phyloP scores from a whole-genome alignment of 2,797 vertebrate genomes.

The Pampus argenteus region DNA sequence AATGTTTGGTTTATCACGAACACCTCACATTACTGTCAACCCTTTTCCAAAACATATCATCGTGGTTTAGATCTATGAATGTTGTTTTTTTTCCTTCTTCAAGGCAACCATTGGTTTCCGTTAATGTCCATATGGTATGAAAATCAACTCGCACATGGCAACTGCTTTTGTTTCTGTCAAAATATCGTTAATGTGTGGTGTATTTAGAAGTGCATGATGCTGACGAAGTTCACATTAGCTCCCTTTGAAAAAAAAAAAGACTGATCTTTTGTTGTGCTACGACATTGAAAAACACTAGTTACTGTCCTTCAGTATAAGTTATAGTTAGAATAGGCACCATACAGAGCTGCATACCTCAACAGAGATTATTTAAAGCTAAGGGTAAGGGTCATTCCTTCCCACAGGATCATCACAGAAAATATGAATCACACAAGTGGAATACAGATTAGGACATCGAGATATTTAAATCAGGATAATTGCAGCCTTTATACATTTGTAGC shows the following conservation, averaged over 20 bases:
- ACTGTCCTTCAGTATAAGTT: background rate
- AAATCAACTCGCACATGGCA: slow-evolving; percentile 41
- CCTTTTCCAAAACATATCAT: slow-evolving; percentile 57
- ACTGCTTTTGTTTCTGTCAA: slow-evolving; percentile 24
- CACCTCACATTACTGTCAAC: slow-evolving; percentile 51
- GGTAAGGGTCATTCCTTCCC: slow-evolving; percentile 20
- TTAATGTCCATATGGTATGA: slow-evolving; percentile 52
- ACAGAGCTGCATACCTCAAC: background rate
- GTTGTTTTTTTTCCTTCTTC: slow-evolving; percentile 44
- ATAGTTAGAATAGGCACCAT: background rate
- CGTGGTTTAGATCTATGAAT: slow-evolving; percentile 39
- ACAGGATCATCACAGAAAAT: slow-evolving; percentile 48
- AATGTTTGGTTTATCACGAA: too few relatives aligned
- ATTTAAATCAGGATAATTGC: slow-evolving; percentile 38
- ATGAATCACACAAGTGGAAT: slow-evolving; percentile 43
- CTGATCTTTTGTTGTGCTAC: background rate
- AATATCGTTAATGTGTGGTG: background rate
- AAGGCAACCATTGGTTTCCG: slow-evolving; percentile 54
- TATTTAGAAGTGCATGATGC: background rate
- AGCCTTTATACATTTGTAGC: background rate
- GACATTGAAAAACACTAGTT: background rate
- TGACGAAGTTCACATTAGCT: background rate
- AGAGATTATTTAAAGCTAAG: background rate
- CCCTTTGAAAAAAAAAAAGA: background rate
- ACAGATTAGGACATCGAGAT: too few relatives aligned